These are phyloP conservation scores for Scaptomyza caliginosa DNA, from an alignment of 2,888 invertebrate genomes.

Conservation along the genomic window DNA sequence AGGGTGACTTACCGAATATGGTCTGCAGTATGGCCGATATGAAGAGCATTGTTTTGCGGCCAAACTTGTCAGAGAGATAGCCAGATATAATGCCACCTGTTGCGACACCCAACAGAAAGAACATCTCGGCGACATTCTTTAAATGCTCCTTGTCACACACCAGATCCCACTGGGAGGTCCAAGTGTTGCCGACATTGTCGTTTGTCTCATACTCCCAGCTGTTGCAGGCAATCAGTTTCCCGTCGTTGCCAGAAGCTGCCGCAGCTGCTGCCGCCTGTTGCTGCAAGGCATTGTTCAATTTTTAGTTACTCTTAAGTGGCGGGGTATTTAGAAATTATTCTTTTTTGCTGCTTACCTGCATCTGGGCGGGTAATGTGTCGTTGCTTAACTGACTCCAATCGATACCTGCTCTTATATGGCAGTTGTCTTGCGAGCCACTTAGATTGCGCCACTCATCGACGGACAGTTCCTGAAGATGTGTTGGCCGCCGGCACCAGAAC, in stretches of 20 bases:
- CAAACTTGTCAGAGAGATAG: slow-evolving; percentile 91
- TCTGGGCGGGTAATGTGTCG: slow-evolving; percentile 44
- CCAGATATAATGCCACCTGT: slow-evolving; percentile 92
- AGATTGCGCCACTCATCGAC: slow-evolving; percentile 88
- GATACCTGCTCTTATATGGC: slow-evolving; percentile 86
- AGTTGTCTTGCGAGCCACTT: slow-evolving; percentile 87
- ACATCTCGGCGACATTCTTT: slow-evolving; percentile 90
- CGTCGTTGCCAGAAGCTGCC: slow-evolving; percentile 51
- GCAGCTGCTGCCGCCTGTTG: slow-evolving; percentile 44
- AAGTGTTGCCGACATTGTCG: slow-evolving; percentile 86
- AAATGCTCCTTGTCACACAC: slow-evolving; percentile 90
- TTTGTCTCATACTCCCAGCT: slow-evolving; percentile 87
- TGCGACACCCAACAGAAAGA: slow-evolving; percentile 91
- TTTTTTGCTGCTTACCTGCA: slow-evolving; percentile 61
- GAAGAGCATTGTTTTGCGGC: slow-evolving; percentile 90
- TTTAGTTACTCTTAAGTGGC: slow-evolving; percentile 25
- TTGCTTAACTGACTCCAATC: slow-evolving; percentile 80
- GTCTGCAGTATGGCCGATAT: slow-evolving; percentile 89
- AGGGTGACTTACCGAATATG: slow-evolving; percentile 85
- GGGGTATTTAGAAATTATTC: slow-evolving; percentile 11
- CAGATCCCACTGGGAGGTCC: slow-evolving; percentile 90
- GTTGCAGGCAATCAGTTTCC: slow-evolving; percentile 85
- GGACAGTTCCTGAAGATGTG: slow-evolving; percentile 85
- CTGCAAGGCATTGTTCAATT: slow-evolving; percentile 8
- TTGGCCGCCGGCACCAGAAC: slow-evolving; percentile 89